A percentile compares a stretch with the other conserved stretches of the same genome.
phyloP scores from a whole-genome alignment of 2,797 vertebrate species.

The Gastrophryne carolinensis region DNA sequence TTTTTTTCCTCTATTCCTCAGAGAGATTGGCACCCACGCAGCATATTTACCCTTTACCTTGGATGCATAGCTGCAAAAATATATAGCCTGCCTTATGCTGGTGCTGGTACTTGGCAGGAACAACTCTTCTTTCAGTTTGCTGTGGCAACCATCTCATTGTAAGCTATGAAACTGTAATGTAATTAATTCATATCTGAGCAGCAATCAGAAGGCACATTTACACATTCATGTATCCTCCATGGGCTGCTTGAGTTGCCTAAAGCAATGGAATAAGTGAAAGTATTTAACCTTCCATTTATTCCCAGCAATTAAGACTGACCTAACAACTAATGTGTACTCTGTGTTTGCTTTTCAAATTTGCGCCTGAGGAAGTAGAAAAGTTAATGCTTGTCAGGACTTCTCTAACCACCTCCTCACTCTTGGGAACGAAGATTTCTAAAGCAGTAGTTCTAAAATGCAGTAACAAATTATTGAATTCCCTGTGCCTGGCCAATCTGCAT shows the following conservation, averaged over 20 bases:
- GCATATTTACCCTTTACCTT: too few relatives aligned
- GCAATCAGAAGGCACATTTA: slow-evolving; percentile 51
- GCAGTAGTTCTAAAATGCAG: slow-evolving; percentile 62
- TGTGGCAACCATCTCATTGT: slow-evolving; percentile 46
- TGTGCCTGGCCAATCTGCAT: slow-evolving; percentile 51
- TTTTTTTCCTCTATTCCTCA: too few relatives aligned
- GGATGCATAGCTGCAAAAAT: too few relatives aligned
- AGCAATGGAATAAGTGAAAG: slow-evolving; percentile 45
- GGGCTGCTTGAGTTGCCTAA: slow-evolving; percentile 40
- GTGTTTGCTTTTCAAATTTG: slow-evolving; percentile 61
- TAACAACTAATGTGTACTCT: slow-evolving; percentile 60
- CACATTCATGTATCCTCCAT: slow-evolving; percentile 26
- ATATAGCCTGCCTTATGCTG: too few relatives aligned
- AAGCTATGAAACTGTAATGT: slow-evolving; percentile 56
- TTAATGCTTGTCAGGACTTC: slow-evolving; percentile 60
- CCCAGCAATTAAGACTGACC: slow-evolving; percentile 55
- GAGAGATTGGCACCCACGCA: too few relatives aligned
- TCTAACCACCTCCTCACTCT: slow-evolving; percentile 64
- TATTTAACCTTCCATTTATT: slow-evolving; percentile 52
- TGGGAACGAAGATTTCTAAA: slow-evolving; percentile 70
- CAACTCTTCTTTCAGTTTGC: too few relatives aligned
- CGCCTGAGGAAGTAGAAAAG: slow-evolving; percentile 54
- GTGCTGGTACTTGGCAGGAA: too few relatives aligned
- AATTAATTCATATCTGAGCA: slow-evolving; percentile 55
- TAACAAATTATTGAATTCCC: slow-evolving; percentile 55